phyloP scores from a whole-genome alignment of 2,888 invertebrate species.

The Clostera curtula region DNA sequence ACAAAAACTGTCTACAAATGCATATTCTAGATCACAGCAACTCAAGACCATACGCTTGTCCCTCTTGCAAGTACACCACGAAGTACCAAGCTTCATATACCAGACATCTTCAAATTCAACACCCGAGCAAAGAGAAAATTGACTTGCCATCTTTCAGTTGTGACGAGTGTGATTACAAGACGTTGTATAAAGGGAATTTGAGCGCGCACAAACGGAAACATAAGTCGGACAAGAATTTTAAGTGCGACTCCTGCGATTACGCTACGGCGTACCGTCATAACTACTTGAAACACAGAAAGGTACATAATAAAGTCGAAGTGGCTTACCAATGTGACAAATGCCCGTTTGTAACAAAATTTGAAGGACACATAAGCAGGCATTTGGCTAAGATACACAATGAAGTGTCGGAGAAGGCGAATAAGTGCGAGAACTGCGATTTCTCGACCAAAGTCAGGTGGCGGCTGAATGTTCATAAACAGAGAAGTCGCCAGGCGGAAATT shows the following conservation, averaged over 20 bases:
- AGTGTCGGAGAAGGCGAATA: constrained; percentile 35
- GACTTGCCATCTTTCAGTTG: constrained; percentile 11
- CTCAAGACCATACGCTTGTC: constrained; percentile 31
- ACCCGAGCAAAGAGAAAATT: constrained; percentile 20
- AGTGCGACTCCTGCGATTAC: constrained; percentile 29
- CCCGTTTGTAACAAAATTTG: constrained; percentile 39
- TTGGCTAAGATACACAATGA: constrained; percentile 48
- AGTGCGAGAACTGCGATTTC: constrained; percentile 46
- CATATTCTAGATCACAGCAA: constrained; percentile 35
- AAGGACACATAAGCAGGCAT: constrained; percentile 48
- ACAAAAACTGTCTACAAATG: constrained; percentile 37
- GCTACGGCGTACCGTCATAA: constrained; percentile 32
- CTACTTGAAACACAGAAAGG: constrained; percentile 29
- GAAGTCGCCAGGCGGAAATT: constrained; percentile 28
- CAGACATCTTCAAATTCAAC: constrained; percentile 37
- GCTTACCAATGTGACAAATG: constrained; percentile 46
- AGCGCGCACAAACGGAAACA: constrained; percentile 38
- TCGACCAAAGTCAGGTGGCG: constrained; percentile 43
- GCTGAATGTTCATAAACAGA: constrained; percentile 40
- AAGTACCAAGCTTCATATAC: constrained; percentile 37
- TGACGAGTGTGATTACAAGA: constrained; percentile 18
- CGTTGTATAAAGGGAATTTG: constrained; percentile 26
- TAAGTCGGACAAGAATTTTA: constrained; percentile 27
- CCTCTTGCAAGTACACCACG: constrained; percentile 35
- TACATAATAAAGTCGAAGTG: constrained; percentile 21